Evolutionary conservation across 2,888 invertebrate species (phyloP).

Genomic region (Campopleginae sp.): DNA sequence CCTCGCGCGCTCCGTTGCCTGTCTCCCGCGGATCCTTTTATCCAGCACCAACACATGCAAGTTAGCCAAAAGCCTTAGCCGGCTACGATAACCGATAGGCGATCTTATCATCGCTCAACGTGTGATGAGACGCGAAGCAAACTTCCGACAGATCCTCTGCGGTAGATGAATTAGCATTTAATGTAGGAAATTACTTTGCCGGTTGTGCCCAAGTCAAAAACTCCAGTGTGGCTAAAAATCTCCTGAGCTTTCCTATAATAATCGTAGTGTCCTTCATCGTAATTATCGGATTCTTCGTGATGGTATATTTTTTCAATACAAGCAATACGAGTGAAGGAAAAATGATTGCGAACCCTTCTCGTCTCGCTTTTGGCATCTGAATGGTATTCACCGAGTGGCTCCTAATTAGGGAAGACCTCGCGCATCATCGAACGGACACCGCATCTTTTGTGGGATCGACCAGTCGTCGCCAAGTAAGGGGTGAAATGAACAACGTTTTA

Average conservation of each 20-base stretch:
- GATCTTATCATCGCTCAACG: slow-evolving; percentile 50
- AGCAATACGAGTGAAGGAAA: slow-evolving; percentile 8
- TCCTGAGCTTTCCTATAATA: neutral
- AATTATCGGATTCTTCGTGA: neutral
- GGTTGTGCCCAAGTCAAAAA: neutral
- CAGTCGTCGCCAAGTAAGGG: slow-evolving; percentile 48
- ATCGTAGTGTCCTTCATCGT: neutral
- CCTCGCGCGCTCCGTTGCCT: slow-evolving; percentile 29
- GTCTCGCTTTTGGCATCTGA: slow-evolving; percentile 26
- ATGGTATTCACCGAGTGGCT: slow-evolving; percentile 46
- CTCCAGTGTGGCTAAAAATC: neutral
- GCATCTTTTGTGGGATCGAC: slow-evolving; percentile 44
- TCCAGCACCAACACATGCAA: slow-evolving; percentile 41
- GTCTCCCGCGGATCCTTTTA: slow-evolving; percentile 57
- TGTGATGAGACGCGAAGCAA: slow-evolving; percentile 48
- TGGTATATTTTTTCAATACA: neutral
- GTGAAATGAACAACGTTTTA: slow-evolving; percentile 53
- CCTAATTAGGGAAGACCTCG: slow-evolving; percentile 57
- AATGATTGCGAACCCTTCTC: slow-evolving; percentile 20
- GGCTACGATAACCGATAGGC: slow-evolving; percentile 54
- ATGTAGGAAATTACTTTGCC: slow-evolving; percentile 8
- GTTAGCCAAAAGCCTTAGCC: slow-evolving; percentile 39
- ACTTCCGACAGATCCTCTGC: slow-evolving; percentile 34
- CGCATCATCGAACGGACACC: slow-evolving; percentile 44
- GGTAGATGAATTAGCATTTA: slow-evolving; percentile 28